These are phyloP conservation scores for Drosophila colorata DNA, from an alignment of 2,888 invertebrate species.

Conservation along the genomic window DNA sequence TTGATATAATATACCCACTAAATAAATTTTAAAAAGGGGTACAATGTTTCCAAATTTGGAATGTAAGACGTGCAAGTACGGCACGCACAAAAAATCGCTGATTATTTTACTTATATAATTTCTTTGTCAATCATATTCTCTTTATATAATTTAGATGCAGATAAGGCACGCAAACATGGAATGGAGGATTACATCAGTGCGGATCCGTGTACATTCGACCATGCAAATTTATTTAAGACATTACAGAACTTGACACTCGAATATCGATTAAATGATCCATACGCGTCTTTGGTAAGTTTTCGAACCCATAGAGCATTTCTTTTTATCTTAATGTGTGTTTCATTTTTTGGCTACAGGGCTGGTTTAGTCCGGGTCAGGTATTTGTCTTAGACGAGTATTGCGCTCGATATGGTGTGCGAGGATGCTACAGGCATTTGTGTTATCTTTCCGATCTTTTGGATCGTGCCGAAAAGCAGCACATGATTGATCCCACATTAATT, in stretches of 20 bases:
- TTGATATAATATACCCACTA: no score
- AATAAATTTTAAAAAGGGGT: no score
- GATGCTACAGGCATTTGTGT: conserved; percentile 98
- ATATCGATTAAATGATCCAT: conserved; percentile 98
- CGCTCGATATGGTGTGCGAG: conserved; percentile 98
- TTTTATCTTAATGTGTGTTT: background rate
- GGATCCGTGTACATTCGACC: conserved; percentile 99
- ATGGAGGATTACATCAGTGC: conserved; percentile 99
- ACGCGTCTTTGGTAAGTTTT: conserved; percentile 94
- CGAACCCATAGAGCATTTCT: background rate
- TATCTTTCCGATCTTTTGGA: conserved; percentile 98
- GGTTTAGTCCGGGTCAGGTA: conserved; percentile 99
- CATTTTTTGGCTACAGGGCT: conserved; percentile 89
- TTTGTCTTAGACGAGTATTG: conserved; percentile 99
- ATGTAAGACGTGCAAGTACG: no score
- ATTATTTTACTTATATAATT: no score
- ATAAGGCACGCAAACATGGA: conserved; percentile 97
- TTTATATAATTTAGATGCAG: conserved; percentile 76
- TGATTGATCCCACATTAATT: conserved; percentile 99
- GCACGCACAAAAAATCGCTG: no score
- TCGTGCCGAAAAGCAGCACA: conserved; percentile 95
- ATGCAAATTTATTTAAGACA: conserved; percentile 95
- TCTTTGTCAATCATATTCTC: no score
- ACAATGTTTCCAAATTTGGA: no score
- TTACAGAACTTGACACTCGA: conserved; percentile 97